Base-by-base conservation (phyloP, 2,888 invertebrate species). In the Nycteola revayana region DNA sequence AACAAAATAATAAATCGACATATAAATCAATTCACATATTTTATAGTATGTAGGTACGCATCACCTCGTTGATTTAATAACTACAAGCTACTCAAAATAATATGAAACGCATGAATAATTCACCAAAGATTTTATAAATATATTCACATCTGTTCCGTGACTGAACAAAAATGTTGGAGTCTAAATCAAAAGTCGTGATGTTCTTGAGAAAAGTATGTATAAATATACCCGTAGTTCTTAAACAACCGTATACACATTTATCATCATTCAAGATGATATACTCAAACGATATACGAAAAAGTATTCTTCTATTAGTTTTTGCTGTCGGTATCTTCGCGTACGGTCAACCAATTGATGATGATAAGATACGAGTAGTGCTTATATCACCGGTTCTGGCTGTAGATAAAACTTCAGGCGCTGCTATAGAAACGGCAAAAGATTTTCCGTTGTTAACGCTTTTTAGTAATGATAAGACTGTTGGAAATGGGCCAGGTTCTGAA, bases 391-490 rank as follows among this genome's bases (percentile, higher is more conserved):
- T 86, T 1, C 32, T 85, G 8, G 80, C 81, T 7, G 62, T 84
- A 6, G 57, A 60, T 1, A 70, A 57, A 8, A 56, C 44, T 32
- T 44, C 65, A 1, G n/a, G n/a, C n/a, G n/a, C n/a, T n/a, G 46
- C 49, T 1, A 57, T 53, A 9, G 80, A 78, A 43, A 79, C 72
- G 1, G 83, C 86, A 1, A 86, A 84, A 54, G 85, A 85, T 32
- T 87, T 80, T 40, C 80, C 86, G 3, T 42, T 76, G 3, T 39
- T 86, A 1, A 76, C 59, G 59, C 43, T 85, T 25, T 38, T 85
- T 21, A 63, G 71, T n/a, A 60, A 63, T 18, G 64, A 66, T 3
- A 49, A 66, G 3, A n/a, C n/a, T n/a, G n/a, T n/a, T n/a, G n/a
- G n/a, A n/a, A n/a, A n/a, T 14, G 3, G 14, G 2, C 14, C 14